Evolutionary conservation across 2,797 vertebrate genomes (phyloP).

Genomic region (Echiichthys vipera): DNA sequence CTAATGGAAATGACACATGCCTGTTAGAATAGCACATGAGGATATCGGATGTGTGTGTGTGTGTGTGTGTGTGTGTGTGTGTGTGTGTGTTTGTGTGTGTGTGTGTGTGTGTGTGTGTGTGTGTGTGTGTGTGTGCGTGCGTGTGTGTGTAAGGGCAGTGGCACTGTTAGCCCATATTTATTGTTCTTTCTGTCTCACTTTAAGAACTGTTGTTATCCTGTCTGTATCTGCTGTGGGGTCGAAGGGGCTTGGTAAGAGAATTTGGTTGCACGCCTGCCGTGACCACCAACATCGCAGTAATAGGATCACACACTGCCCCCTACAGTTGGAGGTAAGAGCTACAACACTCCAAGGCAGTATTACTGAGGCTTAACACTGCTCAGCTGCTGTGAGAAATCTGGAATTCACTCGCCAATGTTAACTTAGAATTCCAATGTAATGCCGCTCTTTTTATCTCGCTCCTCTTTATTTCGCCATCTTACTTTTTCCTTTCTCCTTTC

Average conservation of each 20-base stretch:
- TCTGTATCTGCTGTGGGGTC: conserved; percentile 43
- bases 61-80: conserved; percentile 13
- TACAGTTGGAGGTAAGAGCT: conserved; percentile 55
- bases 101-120: too few species aligned
- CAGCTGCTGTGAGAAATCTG: conserved; percentile 34
- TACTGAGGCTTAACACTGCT: conserved; percentile 38
- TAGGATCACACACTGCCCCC: conserved; percentile 62
- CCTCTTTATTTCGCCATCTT: conserved; percentile 12
- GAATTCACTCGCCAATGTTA: conserved; percentile 43
- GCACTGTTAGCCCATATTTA: neutral
- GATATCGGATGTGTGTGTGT: conserved; percentile 31
- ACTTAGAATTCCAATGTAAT: conserved; percentile 26
- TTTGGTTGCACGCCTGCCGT: conserved; percentile 28
- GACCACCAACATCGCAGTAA: conserved; percentile 33
- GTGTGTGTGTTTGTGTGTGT: neutral
- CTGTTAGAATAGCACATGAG: conserved; percentile 54
- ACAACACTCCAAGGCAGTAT: conserved; percentile 28
- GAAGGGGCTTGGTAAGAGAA: conserved; percentile 33
- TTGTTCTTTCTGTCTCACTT: conserved; percentile 4
- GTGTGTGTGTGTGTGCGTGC: too few species aligned
- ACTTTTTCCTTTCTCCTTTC: conserved; percentile 8
- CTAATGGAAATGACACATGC: conserved; percentile 72
- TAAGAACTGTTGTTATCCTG: conserved; percentile 29
- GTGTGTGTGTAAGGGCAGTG: neutral
- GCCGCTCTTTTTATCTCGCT: neutral